These are phyloP conservation scores for Tachysurus vachellii DNA, from an alignment of 2,113 vertebrate species.

Conservation along the genomic window DNA sequence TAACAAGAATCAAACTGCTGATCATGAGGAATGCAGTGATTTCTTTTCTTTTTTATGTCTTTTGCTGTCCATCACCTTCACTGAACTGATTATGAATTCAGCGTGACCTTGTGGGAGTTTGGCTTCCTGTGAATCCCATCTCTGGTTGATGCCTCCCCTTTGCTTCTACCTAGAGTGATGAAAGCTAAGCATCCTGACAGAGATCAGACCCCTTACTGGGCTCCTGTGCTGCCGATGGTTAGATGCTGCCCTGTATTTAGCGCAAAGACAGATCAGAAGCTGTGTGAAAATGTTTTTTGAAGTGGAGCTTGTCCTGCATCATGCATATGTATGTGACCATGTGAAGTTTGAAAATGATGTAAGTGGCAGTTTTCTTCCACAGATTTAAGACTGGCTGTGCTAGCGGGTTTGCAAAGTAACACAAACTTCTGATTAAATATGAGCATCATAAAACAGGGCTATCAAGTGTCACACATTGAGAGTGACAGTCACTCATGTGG, in stretches of 20 bases:
- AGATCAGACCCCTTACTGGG: neutral
- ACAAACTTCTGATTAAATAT: too few relatives aligned
- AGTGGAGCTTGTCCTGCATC: neutral
- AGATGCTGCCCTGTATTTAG: neutral
- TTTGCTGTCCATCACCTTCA: conserved; percentile 5
- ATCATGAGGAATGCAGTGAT: neutral
- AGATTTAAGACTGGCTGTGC: too few relatives aligned
- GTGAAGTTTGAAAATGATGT: neutral
- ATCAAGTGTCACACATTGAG: too few relatives aligned
- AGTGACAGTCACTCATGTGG: too few relatives aligned
- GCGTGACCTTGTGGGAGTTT: neutral
- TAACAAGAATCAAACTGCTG: neutral
- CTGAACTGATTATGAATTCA: neutral
- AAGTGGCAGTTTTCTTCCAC: too few relatives aligned
- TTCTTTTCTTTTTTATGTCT: neutral
- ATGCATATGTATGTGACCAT: neutral
- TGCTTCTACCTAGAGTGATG: neutral
- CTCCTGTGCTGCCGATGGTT: neutral
- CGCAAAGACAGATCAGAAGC: neutral
- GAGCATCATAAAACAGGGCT: too few relatives aligned
- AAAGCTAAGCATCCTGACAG: conserved; percentile 5
- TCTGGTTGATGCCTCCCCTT: neutral
- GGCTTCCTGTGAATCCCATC: conserved; percentile 14
- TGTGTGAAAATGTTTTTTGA: neutral
- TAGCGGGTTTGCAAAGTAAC: too few relatives aligned